These are phyloP conservation scores for Xenopus borealis DNA, from an alignment of 2,113 vertebrate genomes.

Conservation along the genomic window DNA sequence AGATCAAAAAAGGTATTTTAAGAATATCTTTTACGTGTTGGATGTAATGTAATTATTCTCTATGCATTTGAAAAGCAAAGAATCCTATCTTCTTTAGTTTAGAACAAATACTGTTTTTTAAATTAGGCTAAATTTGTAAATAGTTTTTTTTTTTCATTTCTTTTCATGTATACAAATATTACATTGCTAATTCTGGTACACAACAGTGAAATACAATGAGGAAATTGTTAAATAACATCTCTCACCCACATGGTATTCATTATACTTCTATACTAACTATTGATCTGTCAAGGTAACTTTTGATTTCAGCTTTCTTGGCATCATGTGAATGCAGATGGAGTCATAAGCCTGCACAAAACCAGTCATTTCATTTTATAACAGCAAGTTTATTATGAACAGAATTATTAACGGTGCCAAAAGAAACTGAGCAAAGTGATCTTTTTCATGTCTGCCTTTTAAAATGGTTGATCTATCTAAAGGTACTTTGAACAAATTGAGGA, in stretches of 20 bases:
- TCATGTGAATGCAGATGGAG: too few relatives aligned
- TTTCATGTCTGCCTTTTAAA: background rate
- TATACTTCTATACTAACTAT: too few relatives aligned
- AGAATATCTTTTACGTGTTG: slow-evolving; percentile 10
- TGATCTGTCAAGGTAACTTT: too few relatives aligned
- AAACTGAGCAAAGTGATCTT: too few relatives aligned
- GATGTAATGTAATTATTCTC: slow-evolving; percentile 3
- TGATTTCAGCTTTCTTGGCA: too few relatives aligned
- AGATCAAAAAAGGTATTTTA: too few relatives aligned
- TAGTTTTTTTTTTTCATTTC: slow-evolving; percentile 8
- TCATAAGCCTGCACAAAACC: too few relatives aligned
- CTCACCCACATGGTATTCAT: too few relatives aligned
- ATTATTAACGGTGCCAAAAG: too few relatives aligned
- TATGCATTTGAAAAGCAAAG: background rate
- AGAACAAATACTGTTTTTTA: background rate
- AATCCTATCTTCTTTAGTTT: background rate
- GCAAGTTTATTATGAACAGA: too few relatives aligned
- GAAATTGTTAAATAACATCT: too few relatives aligned
- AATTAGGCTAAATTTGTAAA: slow-evolving; percentile 7
- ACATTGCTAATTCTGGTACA: background rate
- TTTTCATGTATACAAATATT: background rate
- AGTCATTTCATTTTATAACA: too few relatives aligned
- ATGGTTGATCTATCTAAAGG: background rate
- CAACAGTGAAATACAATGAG: background rate
- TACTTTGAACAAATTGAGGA: background rate